Percentiles rank a stretch among this genome's conserved stretches.
phyloP scores from a whole-genome alignment of 2,888 invertebrate species.

The Hymenopus coronatus region DNA sequence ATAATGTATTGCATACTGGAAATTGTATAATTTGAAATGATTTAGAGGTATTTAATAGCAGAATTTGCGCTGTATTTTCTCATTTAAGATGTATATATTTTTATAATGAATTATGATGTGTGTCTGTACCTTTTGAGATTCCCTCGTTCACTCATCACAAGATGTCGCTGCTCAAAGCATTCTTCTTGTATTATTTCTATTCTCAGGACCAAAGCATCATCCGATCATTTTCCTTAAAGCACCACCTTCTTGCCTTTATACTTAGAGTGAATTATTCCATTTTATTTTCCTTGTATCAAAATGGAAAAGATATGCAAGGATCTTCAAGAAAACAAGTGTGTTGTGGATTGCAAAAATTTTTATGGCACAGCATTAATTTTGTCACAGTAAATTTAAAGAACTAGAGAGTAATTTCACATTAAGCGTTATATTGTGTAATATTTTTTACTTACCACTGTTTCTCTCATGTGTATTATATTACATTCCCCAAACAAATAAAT shows the following conservation, averaged over 20 bases:
- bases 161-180: constrained; percentile 31
- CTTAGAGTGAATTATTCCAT: neutral
- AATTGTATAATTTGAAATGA: neutral
- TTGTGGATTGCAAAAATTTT: too few relatives aligned
- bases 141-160: constrained; percentile 13
- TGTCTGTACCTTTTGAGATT: neutral
- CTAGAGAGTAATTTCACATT: neutral
- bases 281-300: too few relatives aligned
- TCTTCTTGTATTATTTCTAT: neutral
- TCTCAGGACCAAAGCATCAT: constrained; percentile 28
- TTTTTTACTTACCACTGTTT: neutral
- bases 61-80: neutral
- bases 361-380: neutral
- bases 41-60: neutral
- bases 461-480: neutral
- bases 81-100: neutral
- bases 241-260: neutral
- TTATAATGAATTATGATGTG: neutral
- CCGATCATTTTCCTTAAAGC: neutral
- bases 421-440: neutral
- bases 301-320: neutral
- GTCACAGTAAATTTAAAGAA: neutral
- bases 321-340: too few relatives aligned
- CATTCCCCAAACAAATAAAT: neutral
- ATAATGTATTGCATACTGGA: neutral